Conservation (phyloP, 2,797 vertebrate species). For the Apodemus agrarius region DNA sequence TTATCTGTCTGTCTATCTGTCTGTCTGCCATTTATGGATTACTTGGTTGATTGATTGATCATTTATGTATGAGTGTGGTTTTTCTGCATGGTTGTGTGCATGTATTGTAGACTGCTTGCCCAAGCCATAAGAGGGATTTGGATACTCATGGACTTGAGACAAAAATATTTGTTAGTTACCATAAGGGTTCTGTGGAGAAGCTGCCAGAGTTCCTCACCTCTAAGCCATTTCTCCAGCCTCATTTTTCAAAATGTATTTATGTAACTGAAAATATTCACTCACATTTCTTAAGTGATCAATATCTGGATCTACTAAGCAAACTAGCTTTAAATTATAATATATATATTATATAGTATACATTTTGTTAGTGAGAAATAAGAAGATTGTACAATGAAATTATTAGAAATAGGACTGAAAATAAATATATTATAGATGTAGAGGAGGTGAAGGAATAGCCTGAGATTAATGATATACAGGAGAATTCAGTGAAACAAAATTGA, state of each 20-base stretch:
- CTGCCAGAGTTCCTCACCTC: background rate
- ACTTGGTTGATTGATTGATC: background rate
- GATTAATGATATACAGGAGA: background rate
- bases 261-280: background rate
- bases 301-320: background rate
- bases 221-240: background rate
- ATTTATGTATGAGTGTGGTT: background rate
- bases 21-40: background rate
- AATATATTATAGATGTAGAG: background rate
- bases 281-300: background rate
- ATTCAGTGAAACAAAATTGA: background rate
- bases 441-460: background rate
- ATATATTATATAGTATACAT: background rate
- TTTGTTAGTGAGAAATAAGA: background rate
- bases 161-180: background rate
- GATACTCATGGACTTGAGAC: background rate
- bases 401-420: background rate
- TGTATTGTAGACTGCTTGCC: background rate
- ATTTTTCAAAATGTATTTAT: background rate
- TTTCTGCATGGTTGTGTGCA: background rate
- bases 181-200: background rate
- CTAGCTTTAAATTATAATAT: background rate
- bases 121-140: background rate
- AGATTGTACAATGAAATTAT: background rate
- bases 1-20: background rate